phyloP scores from a whole-genome alignment of 2,797 vertebrate species.

The Echeneis naucrates region DNA sequence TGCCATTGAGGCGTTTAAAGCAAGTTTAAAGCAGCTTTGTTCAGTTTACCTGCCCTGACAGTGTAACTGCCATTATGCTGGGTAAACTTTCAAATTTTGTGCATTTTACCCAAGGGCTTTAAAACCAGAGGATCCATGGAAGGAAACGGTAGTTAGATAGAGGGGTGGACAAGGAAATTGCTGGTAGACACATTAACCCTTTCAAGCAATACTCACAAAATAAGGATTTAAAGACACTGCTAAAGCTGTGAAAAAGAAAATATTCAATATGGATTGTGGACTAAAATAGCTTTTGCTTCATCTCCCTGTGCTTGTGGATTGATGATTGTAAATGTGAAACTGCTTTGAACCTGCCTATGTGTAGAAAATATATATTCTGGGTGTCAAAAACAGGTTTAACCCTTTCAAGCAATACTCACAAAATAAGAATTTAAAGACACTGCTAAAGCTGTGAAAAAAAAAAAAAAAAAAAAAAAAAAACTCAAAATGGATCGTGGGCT shows the following conservation, averaged over 20 bases:
- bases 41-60: constrained; percentile 49
- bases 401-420: neutral
- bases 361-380: neutral
- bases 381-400: constrained; percentile 8
- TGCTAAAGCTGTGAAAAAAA: neutral
- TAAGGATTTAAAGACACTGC: neutral
- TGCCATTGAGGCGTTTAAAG: constrained; percentile 46
- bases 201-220: neutral
- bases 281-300: neutral
- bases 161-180: neutral
- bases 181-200: neutral
- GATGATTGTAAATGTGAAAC: constrained; percentile 1
- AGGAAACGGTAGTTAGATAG: neutral
- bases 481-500: neutral
- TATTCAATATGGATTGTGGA: neutral
- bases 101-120: constrained; percentile 6
- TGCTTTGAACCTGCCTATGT: neutral
- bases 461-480: neutral
- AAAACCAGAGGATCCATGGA: constrained; percentile 5
- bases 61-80: constrained; percentile 29
- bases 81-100: constrained; percentile 16
- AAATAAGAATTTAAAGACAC: constrained; percentile 7
- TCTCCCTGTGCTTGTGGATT: neutral
- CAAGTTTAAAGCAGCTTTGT: constrained; percentile 17
- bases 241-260: neutral